phyloP scores from a whole-genome alignment of 2,888 invertebrate genomes.

The Conomelus anceps region DNA sequence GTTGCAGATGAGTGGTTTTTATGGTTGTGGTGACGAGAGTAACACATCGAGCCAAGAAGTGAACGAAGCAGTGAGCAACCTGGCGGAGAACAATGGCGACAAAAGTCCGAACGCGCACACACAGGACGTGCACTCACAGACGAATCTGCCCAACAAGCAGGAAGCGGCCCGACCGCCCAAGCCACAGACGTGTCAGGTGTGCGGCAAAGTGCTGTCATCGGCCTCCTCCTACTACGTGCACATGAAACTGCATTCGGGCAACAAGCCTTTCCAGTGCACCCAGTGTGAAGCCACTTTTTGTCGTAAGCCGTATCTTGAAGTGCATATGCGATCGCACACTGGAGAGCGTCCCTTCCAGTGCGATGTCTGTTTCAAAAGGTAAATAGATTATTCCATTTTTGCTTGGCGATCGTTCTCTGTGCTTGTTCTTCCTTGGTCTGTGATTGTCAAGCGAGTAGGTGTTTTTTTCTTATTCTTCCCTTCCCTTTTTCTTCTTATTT shows the following conservation, averaged over 20 bases:
- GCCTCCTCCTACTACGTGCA: conserved; percentile 75
- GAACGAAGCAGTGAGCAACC: background rate
- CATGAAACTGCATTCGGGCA: conserved; percentile 73
- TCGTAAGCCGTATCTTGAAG: conserved; percentile 69
- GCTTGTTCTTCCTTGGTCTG: background rate
- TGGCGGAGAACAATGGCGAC: background rate
- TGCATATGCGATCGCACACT: conserved; percentile 74
- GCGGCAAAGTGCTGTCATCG: conserved; percentile 69
- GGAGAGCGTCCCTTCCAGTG: conserved; percentile 67
- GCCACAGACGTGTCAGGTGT: conserved; percentile 69
- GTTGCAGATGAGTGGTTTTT: background rate
- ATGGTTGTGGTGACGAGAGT: conserved; percentile 3
- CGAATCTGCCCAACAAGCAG: background rate
- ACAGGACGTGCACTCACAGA: background rate
- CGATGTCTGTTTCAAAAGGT: conserved; percentile 62
- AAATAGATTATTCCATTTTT: background rate
- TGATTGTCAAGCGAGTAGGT: too few species aligned
- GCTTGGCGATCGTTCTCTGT: too few species aligned
- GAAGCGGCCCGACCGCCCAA: conserved; percentile 24
- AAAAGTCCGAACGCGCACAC: background rate
- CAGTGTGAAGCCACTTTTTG: conserved; percentile 72
- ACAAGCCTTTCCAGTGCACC: conserved; percentile 72
- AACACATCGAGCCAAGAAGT: background rate
- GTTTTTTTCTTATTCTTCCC: too few species aligned
- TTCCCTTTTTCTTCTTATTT: too few species aligned